Evolutionary conservation across 1,140 invertebrate genomes (phyloP).

Genomic region (Platyscapa corneri): DNA sequence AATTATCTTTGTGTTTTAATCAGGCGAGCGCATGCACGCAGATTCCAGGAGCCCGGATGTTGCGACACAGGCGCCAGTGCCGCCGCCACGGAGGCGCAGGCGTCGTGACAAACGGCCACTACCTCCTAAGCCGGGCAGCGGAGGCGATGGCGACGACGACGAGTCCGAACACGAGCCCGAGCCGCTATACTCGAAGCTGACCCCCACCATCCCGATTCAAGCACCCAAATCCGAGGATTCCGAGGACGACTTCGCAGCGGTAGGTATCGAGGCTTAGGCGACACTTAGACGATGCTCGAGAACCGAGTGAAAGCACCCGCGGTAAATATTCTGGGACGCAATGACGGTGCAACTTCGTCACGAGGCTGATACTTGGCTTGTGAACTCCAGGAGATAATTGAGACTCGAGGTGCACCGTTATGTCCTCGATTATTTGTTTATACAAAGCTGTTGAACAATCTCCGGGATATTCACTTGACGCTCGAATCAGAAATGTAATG

Average conservation of each 20-base stretch:
- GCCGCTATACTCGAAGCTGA: conserved; percentile 61
- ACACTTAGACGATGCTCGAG: background rate
- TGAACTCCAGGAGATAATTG: background rate
- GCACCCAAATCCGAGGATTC: background rate
- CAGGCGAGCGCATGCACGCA: background rate
- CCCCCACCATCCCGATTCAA: background rate
- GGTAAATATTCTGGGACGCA: too few relatives aligned
- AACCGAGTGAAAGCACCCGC: background rate
- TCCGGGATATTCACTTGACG: too few relatives aligned
- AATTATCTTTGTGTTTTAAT: background rate
- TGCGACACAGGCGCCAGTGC: conserved; percentile 59
- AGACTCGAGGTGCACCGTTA: background rate
- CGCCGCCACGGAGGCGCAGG: conserved; percentile 63
- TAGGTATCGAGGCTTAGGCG: conserved; percentile 9
- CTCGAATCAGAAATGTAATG: too few relatives aligned
- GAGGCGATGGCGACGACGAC: conserved; percentile 21
- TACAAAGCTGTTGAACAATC: too few relatives aligned
- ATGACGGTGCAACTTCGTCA: background rate
- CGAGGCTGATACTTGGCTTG: background rate
- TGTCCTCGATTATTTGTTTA: background rate
- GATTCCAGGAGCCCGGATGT: background rate
- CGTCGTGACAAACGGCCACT: conserved; percentile 60
- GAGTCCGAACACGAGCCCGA: conserved; percentile 62
- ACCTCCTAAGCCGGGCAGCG: conserved; percentile 66
- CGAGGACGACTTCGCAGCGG: conserved; percentile 41